Evolutionary conservation across 2,113 vertebrate genomes (phyloP).

Genomic region (Pongo abelii): DNA sequence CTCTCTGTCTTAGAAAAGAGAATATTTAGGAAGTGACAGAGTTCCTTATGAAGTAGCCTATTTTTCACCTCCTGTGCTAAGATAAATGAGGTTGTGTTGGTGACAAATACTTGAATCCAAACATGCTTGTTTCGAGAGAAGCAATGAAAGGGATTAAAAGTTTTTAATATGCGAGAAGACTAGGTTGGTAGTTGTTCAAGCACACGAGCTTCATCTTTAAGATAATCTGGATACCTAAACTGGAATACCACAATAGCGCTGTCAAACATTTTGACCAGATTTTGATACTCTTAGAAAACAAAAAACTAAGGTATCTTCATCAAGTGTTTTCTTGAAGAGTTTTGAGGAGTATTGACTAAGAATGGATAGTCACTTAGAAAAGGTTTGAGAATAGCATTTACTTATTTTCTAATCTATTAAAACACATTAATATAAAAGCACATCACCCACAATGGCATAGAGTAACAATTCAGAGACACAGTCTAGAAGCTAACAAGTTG

Average conservation of each 20-base stretch:
- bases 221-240: not conserved
- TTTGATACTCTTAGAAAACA: not conserved
- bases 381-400: not conserved
- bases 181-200: conserved; percentile 5
- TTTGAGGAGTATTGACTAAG: not conserved
- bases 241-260: not conserved
- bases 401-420: not conserved
- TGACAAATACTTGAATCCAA: conserved; percentile 35
- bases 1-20: conserved; percentile 2
- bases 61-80: conserved; percentile 38
- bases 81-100: not conserved
- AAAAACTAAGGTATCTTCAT: not conserved
- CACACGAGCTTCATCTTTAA: not conserved
- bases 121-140: conserved; percentile 20
- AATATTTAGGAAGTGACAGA: conserved; percentile 16
- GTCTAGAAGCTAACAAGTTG: not conserved
- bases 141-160: conserved; percentile 38
- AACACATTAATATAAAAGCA: not conserved
- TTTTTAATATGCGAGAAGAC: conserved; percentile 37
- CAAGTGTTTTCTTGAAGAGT: not conserved
- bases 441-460: not conserved
- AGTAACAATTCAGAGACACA: not conserved
- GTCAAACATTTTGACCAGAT: not conserved
- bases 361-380: not conserved
- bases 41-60: conserved; percentile 3